A percentile compares a stretch with the other conserved stretches of the same genome.
phyloP scores from a whole-genome alignment of 1,140 invertebrate genomes.

The Megalonaias nervosa region DNA sequence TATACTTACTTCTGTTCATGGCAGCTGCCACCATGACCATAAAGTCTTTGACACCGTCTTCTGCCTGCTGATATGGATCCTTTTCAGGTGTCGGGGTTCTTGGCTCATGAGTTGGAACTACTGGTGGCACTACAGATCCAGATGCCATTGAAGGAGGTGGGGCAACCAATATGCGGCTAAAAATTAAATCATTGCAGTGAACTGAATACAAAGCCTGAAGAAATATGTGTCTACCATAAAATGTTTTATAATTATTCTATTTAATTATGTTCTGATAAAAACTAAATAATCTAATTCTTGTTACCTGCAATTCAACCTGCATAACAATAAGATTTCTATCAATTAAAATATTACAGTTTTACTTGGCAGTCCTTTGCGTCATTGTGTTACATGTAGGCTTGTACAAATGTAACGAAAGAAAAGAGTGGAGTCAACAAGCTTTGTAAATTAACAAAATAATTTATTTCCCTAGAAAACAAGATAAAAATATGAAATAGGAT shows the following conservation, averaged over 20 bases:
- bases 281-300: neutral
- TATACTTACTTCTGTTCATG: constrained; percentile 53
- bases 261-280: neutral
- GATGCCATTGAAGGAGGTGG: constrained; percentile 57
- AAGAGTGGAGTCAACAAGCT: no score
- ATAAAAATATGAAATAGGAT: no score
- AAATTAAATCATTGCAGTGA: constrained; percentile 3
- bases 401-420: no score
- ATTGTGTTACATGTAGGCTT: no score
- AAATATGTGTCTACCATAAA: neutral
- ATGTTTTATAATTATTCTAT: neutral
- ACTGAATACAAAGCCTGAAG: neutral
- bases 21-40: constrained; percentile 48
- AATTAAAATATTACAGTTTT: no score
- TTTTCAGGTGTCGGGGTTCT: constrained; percentile 41
- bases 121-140: neutral
- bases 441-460: no score
- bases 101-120: constrained; percentile 6
- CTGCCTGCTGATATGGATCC: constrained; percentile 47
- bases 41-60: constrained; percentile 55
- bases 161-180: constrained; percentile 57
- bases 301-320: neutral
- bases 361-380: no score
- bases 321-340: no score
- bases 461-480: no score